Evolutionary conservation across 2,113 vertebrate genomes (phyloP), one percentile per base, ranked within the genome.

Genomic region (Sinocyclocheilus maitianheensis): DNA sequence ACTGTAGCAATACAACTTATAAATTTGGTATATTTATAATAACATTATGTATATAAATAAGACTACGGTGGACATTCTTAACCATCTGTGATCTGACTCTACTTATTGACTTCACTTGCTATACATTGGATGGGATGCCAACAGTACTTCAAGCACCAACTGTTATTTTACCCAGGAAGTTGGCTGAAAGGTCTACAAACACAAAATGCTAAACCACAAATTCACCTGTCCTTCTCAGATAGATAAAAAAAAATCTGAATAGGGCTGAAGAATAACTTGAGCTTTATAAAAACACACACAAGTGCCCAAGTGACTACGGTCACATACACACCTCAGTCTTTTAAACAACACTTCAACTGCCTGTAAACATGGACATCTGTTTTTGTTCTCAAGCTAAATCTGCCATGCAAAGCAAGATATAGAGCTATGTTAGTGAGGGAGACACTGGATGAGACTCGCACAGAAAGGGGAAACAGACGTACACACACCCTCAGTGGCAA

Each of bases 301-400:
- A 1, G 5, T 13, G 65, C 20, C 20, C 67, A 48, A 77, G 40
- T 76, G 18, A 58, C 30, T n/a, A 34, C 2, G 77, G 18, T 67
- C 74, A 81, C 46, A 51, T 71, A 79, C 40, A 85, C 51, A 6
- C 83, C 60, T 58, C 75, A 46, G 20, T 63, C 76, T 62, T 53
- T 46, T 24, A 72, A 80, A 22, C 74, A 53, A 76, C n/a, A 75
- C 58, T 67, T 40, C 63, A 58, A 78, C 80, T 77, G 62, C 40
- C 58, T 55, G 55, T 46, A 80, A 40, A 81, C 72, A 78, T 85
- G 74, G 80, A 65, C 80, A 88, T 84, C 84, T 74, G 55, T 83
- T 43, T 55, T 53, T 37, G 81, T 84, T 72, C 63, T 72, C 63
- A 84, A 40, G 34, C n/a, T 6, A 65, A 81, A 81, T 46, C 37